Conservation (phyloP, 2,113 vertebrate species). For the Silurus asotus region DNA sequence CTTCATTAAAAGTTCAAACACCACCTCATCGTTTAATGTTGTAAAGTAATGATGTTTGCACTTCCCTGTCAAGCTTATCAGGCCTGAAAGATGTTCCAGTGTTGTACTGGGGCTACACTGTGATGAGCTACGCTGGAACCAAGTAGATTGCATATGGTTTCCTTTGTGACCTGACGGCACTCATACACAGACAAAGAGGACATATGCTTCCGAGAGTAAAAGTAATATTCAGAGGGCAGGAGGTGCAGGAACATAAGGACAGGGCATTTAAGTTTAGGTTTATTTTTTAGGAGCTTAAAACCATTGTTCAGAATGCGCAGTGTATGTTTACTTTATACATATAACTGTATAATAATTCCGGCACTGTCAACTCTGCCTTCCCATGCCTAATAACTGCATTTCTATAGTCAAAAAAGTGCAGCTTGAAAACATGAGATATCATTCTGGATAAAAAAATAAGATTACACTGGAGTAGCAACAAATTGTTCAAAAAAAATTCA, state of each 20-base stretch:
- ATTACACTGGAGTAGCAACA: constrained; percentile 14
- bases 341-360: background rate
- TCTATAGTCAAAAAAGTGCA: background rate
- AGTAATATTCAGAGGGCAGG: constrained; percentile 3
- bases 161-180: background rate
- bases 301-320: constrained; percentile 9
- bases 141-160: background rate
- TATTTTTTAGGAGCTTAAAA: constrained; percentile 4
- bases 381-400: background rate
- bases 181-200: constrained; percentile 35
- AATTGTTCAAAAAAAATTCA: too few species aligned
- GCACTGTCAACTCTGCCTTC: background rate
- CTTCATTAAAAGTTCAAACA: constrained; percentile 34
- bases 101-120: background rate
- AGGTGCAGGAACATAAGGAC: background rate
- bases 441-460: background rate
- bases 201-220: background rate
- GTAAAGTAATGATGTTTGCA: background rate
- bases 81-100: background rate
- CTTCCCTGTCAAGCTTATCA: background rate
- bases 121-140: background rate
- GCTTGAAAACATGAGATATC: background rate
- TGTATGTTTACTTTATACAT: background rate
- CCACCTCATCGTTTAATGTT: constrained; percentile 12
- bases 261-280: background rate